phyloP scores from a whole-genome alignment of 2,113 vertebrate species.

The Siniperca chuatsi region DNA sequence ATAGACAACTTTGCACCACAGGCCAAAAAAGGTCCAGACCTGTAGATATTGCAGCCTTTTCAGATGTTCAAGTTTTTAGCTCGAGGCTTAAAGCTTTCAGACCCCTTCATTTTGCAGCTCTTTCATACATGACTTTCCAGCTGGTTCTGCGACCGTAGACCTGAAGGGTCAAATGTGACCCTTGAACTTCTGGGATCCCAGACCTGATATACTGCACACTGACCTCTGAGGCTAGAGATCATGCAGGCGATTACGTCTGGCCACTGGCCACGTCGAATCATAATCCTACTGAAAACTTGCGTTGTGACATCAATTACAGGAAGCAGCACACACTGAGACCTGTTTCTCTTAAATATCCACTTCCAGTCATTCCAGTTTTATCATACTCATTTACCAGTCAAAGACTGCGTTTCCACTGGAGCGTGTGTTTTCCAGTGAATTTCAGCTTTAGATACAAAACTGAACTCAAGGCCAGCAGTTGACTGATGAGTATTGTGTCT shows the following conservation, averaged over 20 bases:
- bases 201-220: constrained; percentile 60
- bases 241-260: constrained; percentile 55
- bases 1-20: not conserved
- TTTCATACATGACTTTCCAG: constrained; percentile 37
- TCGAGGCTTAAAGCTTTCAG: constrained; percentile 24
- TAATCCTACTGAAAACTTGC: constrained; percentile 1
- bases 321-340: constrained; percentile 27
- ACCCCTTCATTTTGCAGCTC: constrained; percentile 34
- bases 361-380: not conserved
- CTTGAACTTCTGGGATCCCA: constrained; percentile 30
- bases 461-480: constrained; percentile 18
- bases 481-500: not conserved
- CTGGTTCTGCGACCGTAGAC: too few species aligned
- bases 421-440: constrained; percentile 37
- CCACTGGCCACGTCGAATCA: constrained; percentile 51
- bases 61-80: constrained; percentile 22
- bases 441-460: constrained; percentile 1
- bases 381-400: constrained; percentile 32
- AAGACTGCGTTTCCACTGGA: not conserved
- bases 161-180: constrained; percentile 52
- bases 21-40: constrained; percentile 4
- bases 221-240: constrained; percentile 61
- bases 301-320: constrained; percentile 43
- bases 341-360: constrained; percentile 59
- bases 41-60: not conserved